Evolutionary conservation across 2,797 vertebrate species (phyloP).

Genomic region (Alauda arvensis): DNA sequence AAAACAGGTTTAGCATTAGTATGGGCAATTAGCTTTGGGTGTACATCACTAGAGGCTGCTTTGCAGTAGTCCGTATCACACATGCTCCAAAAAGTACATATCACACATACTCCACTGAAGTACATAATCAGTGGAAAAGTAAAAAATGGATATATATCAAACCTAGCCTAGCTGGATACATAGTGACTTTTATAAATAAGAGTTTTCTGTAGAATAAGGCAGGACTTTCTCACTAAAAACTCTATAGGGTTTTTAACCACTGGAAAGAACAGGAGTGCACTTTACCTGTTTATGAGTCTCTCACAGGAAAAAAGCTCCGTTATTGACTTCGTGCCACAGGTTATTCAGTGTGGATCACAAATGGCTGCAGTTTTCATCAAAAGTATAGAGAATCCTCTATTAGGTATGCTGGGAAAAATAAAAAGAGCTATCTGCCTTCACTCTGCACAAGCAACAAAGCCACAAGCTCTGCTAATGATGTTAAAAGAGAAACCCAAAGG

Average conservation of each 20-base stretch:
- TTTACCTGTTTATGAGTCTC: conserved; percentile 14
- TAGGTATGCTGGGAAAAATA: not conserved
- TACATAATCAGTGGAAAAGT: not conserved
- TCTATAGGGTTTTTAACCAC: not conserved
- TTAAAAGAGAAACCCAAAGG: conserved; percentile 27
- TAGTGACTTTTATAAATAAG: not conserved
- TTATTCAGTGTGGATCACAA: not conserved
- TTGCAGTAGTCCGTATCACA: not conserved
- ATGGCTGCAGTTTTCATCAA: not conserved
- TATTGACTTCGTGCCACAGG: not conserved
- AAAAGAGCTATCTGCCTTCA: not conserved
- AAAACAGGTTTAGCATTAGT: not conserved
- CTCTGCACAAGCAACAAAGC: not conserved
- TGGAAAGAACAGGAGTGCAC: not conserved
- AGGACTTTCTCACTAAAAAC: not conserved
- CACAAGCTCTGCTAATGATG: not conserved
- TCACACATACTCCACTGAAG: not conserved
- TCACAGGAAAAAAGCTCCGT: not conserved
- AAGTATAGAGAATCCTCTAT: not conserved
- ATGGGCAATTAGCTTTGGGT: not conserved
- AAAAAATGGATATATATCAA: not conserved
- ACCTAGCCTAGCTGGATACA: not conserved
- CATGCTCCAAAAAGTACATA: not conserved
- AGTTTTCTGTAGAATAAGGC: not conserved
- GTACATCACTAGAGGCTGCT: not conserved